phyloP scores from a whole-genome alignment of 30 jellyfish, hydroid and myxozoan genomes.

The Sanderia malayensis region DNA sequence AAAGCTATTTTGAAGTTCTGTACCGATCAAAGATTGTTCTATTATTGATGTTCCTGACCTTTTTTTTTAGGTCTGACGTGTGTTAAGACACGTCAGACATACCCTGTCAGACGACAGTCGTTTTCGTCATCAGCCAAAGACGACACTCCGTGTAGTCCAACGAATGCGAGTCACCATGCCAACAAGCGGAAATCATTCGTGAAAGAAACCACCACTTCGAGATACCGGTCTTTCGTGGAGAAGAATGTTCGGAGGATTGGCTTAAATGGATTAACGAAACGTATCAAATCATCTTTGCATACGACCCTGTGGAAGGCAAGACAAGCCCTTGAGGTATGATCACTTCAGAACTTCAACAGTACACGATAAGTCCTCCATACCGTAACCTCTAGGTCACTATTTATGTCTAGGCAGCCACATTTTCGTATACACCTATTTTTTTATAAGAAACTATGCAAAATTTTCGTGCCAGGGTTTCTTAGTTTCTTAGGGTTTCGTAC shows the following conservation, averaged over 20 bases:
- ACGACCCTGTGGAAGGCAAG: constrained; percentile 75
- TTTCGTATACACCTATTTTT: too few species aligned
- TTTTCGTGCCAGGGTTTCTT: too few species aligned
- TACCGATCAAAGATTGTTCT: too few species aligned
- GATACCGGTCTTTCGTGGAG: constrained; percentile 91
- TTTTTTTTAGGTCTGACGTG: constrained; percentile 75
- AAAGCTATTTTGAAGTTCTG: too few species aligned
- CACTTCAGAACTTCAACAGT: too few species aligned
- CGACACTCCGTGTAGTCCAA: constrained; percentile 8
- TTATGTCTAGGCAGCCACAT: too few species aligned
- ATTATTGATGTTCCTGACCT: too few species aligned
- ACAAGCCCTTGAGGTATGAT: constrained; percentile 64
- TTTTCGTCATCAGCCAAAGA: neutral
- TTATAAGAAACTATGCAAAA: too few species aligned
- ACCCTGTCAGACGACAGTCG: constrained; percentile 36
- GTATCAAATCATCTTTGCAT: constrained; percentile 51
- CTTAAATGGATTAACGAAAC: constrained; percentile 48
- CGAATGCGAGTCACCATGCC: constrained; percentile 13
- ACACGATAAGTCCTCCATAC: too few species aligned
- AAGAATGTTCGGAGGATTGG: constrained; percentile 76
- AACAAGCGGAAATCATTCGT: constrained; percentile 40
- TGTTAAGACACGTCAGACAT: constrained; percentile 61
- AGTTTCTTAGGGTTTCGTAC: too few species aligned
- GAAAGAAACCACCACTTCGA: constrained; percentile 80
- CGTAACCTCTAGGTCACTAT: too few species aligned